Conservation (phyloP, 2,888 invertebrate species). For the Rhimphoctona megacephalus region DNA sequence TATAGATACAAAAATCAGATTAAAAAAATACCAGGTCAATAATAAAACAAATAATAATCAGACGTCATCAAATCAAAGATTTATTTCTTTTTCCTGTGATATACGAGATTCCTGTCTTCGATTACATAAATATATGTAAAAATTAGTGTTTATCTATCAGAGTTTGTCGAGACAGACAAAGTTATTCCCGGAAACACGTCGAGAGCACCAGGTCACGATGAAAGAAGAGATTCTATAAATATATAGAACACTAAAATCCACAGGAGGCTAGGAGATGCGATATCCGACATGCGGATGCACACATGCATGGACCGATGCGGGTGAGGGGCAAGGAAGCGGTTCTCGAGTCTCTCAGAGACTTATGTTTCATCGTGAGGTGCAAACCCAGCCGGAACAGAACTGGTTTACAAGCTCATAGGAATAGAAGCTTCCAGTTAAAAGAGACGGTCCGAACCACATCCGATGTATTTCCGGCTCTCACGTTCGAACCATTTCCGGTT, state of each 20-base stretch:
- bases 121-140: background rate
- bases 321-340: slow-evolving; percentile 19
- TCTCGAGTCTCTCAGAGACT: slow-evolving; percentile 50
- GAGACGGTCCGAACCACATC: slow-evolving; percentile 33
- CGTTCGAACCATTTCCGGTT: slow-evolving; percentile 73
- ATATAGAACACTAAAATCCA: slow-evolving; percentile 57
- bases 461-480: slow-evolving; percentile 64
- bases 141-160: slow-evolving; percentile 36
- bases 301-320: slow-evolving; percentile 3
- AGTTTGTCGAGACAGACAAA: slow-evolving; percentile 11
- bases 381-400: slow-evolving; percentile 65
- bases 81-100: background rate
- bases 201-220: slow-evolving; percentile 60
- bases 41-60: background rate
- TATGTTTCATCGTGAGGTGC: slow-evolving; percentile 57
- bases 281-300: slow-evolving; percentile 51
- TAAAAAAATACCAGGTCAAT: background rate
- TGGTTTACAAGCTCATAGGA: slow-evolving; percentile 55
- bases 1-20: no score
- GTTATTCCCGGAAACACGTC: slow-evolving; percentile 57
- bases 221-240: slow-evolving; percentile 67
- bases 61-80: background rate
- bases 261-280: slow-evolving; percentile 48
- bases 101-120: background rate
- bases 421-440: slow-evolving; percentile 10